Conservation (phyloP, 2,797 vertebrate species). For the Acanthurus tractus region DNA sequence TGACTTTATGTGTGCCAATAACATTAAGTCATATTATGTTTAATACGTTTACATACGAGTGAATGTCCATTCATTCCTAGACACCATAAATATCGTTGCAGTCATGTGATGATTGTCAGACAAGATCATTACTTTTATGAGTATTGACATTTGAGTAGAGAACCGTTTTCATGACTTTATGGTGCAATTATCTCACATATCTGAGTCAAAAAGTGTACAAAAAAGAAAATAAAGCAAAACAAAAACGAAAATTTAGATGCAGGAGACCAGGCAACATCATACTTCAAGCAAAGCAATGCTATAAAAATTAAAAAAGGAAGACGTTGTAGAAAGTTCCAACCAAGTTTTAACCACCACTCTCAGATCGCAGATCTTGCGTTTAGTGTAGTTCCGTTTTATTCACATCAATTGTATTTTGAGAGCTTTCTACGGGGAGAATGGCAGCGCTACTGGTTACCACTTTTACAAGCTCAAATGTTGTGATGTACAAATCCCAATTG, state of each 20-base stretch:
- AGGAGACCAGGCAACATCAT: background rate
- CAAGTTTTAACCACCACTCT: background rate
- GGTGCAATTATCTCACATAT: background rate
- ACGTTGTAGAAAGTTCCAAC: background rate
- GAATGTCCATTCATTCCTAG: no score
- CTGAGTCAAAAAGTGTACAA: background rate
- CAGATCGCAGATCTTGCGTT: background rate
- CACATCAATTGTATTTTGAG: background rate
- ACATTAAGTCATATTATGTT: no score
- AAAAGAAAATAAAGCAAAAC: background rate
- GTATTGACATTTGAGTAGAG: background rate
- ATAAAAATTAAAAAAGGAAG: background rate
- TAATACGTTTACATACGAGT: background rate
- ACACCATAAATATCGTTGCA: background rate
- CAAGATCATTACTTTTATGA: background rate
- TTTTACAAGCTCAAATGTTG: background rate
- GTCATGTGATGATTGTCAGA: background rate
- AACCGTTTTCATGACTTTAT: background rate
- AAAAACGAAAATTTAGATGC: no score
- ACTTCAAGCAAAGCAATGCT: no score
- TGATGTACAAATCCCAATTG: background rate
- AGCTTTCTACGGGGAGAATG: background rate
- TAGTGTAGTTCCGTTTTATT: background rate
- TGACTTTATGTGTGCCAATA: background rate
- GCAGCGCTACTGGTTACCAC: background rate